phyloP scores from a whole-genome alignment of 2,113 vertebrate species.

The Tachycineta bicolor region DNA sequence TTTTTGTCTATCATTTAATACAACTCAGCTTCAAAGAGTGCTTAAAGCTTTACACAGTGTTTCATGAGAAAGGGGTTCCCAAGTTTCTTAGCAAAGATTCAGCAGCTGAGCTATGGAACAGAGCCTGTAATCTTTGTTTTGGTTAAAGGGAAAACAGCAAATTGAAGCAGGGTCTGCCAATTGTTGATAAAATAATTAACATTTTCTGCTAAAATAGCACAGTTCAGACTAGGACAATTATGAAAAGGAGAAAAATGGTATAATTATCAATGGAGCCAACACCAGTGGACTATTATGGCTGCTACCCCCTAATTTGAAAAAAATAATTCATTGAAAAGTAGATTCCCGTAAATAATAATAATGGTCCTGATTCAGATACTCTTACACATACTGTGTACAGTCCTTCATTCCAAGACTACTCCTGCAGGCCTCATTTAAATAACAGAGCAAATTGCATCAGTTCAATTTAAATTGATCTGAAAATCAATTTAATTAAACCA shows the following conservation, averaged over 20 bases:
- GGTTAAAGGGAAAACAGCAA: slow-evolving; percentile 79
- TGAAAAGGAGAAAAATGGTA: slow-evolving; percentile 75
- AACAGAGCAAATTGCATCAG: slow-evolving; percentile 55
- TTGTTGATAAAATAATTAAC: slow-evolving; percentile 84
- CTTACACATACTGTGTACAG: neutral
- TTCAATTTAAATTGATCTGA: slow-evolving; percentile 53
- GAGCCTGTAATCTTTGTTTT: slow-evolving; percentile 79
- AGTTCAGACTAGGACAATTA: slow-evolving; percentile 82
- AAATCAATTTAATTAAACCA: slow-evolving; percentile 65
- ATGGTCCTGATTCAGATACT: slow-evolving; percentile 40
- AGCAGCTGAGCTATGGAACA: slow-evolving; percentile 73
- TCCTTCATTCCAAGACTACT: slow-evolving; percentile 38
- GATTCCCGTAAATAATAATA: slow-evolving; percentile 77
- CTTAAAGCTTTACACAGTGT: slow-evolving; percentile 86
- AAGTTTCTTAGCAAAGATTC: slow-evolving; percentile 75
- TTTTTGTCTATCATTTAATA: slow-evolving; percentile 96
- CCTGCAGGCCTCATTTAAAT: slow-evolving; percentile 55
- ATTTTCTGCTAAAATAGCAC: slow-evolving; percentile 78
- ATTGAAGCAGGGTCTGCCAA: slow-evolving; percentile 80
- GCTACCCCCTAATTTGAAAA: slow-evolving; percentile 72
- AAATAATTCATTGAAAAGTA: slow-evolving; percentile 60
- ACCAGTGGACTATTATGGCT: slow-evolving; percentile 69
- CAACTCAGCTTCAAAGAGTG: slow-evolving; percentile 91
- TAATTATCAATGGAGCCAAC: slow-evolving; percentile 77
- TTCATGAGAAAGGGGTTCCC: slow-evolving; percentile 79